Percentiles rank a stretch among this genome's conserved stretches.
Evolutionary conservation across 64 coral and sea anemone species (phyloP).

Genomic region (Acropora tenuis): DNA sequence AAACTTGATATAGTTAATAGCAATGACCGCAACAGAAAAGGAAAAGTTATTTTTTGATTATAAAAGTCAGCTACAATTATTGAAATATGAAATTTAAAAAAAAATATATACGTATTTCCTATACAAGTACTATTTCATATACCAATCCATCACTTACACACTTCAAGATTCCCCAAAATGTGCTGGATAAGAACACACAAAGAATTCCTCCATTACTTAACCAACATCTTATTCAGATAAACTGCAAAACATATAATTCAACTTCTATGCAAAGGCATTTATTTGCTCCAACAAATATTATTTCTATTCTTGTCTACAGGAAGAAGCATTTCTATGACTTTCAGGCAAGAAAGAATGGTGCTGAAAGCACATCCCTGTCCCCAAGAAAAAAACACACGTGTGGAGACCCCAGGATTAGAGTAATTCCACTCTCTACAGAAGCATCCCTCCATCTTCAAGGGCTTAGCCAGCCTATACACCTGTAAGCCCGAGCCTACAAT

Average conservation of each 20-base stretch:
- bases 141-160: neutral
- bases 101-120: neutral
- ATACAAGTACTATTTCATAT: neutral
- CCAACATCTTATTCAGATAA: neutral
- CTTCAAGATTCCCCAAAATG: neutral
- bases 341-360: neutral
- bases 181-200: neutral
- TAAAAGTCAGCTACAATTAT: neutral
- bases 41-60: neutral
- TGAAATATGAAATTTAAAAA: neutral
- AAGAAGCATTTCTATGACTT: neutral
- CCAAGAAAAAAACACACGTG: neutral
- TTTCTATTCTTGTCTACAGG: neutral
- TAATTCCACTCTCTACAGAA: neutral
- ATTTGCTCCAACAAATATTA: neutral
- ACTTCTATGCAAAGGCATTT: neutral
- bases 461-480: neutral
- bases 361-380: neutral
- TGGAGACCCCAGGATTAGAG: neutral
- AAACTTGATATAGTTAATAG: neutral
- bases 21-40: neutral
- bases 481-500: too few species aligned
- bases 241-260: neutral
- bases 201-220: neutral
- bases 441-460: neutral